These are phyloP conservation scores for Carettochelys insculpta DNA, from an alignment of 2,113 vertebrate species.

Conservation along the genomic window DNA sequence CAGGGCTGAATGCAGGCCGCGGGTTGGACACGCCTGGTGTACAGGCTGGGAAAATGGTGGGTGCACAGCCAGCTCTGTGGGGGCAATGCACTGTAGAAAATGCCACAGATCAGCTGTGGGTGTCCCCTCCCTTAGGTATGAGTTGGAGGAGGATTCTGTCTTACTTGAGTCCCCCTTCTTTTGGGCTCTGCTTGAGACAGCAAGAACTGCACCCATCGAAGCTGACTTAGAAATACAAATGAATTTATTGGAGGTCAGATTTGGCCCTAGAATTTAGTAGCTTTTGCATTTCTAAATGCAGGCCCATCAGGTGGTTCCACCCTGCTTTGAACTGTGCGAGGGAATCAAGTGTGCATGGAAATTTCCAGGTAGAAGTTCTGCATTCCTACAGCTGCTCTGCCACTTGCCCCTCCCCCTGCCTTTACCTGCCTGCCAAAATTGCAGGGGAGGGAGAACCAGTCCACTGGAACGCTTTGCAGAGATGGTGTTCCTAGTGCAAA, in stretches of 20 bases:
- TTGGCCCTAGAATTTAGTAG: not conserved
- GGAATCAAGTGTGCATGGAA: rapidly evolving
- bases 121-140: not conserved
- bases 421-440: not conserved
- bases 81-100: not conserved
- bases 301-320: not conserved
- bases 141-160: not conserved
- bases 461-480: not conserved
- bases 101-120: not conserved
- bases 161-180: not conserved
- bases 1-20: too few relatives aligned
- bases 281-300: not conserved
- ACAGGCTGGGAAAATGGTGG: not conserved
- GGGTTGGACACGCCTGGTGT: too few relatives aligned
- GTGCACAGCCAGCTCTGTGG: not conserved
- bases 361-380: not conserved
- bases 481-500: not conserved
- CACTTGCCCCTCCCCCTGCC: not conserved
- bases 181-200: not conserved
- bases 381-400: not conserved
- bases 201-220: not conserved
- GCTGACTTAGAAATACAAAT: not conserved
- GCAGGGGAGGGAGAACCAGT: too few relatives aligned
- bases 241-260: not conserved
- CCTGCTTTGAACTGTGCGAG: not conserved